Base-by-base conservation (phyloP, 2,797 vertebrate genomes). In the Gila robusta region DNA sequence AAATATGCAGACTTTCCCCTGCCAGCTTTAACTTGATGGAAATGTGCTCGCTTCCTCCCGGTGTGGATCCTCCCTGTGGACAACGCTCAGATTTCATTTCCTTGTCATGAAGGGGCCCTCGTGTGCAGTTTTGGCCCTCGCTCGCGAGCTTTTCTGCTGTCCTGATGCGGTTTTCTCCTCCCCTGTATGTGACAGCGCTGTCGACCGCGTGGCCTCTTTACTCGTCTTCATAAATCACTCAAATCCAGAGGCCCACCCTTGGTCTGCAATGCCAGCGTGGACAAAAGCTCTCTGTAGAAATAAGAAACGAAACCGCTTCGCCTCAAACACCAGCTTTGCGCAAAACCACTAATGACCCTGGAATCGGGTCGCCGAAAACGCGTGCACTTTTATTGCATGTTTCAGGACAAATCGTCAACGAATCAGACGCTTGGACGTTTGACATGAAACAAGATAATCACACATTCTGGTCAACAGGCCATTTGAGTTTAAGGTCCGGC, bases 321-420 rank as follows among this genome's bases (percentile, higher is more conserved):
- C 86, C 90, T 93, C 89, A 79, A n/a, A 88, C 59, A 90, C 92
- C 90, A 89, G 90, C 89, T 88, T 90, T 87, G 90, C 88, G 47
- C 83, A 78, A n/a, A 76, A 91, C 94, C 91, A 1, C 85, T 82
- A 66, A 66, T 32, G 64, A 32, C 64, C 28, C 14, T 66, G 83
- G 16, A 64, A 41, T 71, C 44, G 59, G 90, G 89, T 86, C 89
- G 85, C 66, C 8, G 23, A 87, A 82, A 90, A 79, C 79, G 32
- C 79, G 71, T 86, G 79, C 66, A 89, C 47, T 91, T 92, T 91
- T 82, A 90, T 79, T 83, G 79, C 87, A 28, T 1, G 74, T 71
- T 89, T 81, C 80, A 88, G 82, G 77, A 88, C 80, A 78, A 76
- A 87, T 82, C 79, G 81, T 88, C 77, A 70, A 82, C 86, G 86